Base-by-base conservation (phyloP, 2,113 vertebrate species). In the Microtus richardsoni region DNA sequence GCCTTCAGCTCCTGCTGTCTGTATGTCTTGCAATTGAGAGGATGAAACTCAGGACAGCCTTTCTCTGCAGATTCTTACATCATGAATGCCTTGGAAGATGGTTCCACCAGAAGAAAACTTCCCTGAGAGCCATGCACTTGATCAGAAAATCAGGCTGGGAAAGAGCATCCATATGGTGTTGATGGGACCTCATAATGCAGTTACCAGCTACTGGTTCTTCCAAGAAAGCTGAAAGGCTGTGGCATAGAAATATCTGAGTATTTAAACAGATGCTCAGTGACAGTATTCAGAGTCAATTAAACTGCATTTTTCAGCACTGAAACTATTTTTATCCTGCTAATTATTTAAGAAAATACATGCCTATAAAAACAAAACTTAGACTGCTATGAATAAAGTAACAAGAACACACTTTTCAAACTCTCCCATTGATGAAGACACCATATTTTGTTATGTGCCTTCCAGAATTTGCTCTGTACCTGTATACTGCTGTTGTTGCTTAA, bases 251-350 rank as follows among this genome's bases (percentile, higher is more conserved):
- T 21, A 77, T 58, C 13, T 44, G 17, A 73, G 60, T 44, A 60
- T 54, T 74, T 44, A 36, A 93, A 85, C 49, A 89, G n/a, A 97
- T 41, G 33, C 36, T 92, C 77, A n/a, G 28, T 16, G 30, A 39
- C n/a, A 70, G 26, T 39, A 70, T 54, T 36, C 44, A 74, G 30
- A 73, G 91, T 80, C 71, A 88, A 94, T 84, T 89, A 62, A 82
- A 24, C 66, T 33, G 6, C 3, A 19, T 21, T 71, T 75, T 52
- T 92, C 71, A 88, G 74, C 70, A 91, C 13, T 41, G 6, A 79
- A 94, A 93, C 30, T 66, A 62, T 54, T 13, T 89, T 66, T 78
- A 33, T 77, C 70, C 79, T 49, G 86, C 70, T 96, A 80, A 95
- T 93, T 80, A 93, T 83, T 28, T 47, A 89, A 93, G 19, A 86